Evolutionary conservation across 2,113 vertebrate genomes (phyloP).

Genomic region (Empidonax traillii): DNA sequence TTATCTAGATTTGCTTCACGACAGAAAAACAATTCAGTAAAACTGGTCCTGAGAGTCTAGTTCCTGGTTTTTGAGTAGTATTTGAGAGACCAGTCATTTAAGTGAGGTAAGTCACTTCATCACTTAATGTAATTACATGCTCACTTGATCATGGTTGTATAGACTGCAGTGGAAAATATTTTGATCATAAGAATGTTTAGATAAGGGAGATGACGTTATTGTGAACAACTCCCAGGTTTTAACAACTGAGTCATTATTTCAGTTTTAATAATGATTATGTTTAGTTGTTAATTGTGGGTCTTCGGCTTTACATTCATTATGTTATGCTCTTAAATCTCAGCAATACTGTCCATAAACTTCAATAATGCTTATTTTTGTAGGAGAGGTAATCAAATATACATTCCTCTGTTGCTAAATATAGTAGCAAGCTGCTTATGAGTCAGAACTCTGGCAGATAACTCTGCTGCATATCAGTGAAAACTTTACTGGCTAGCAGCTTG

Average conservation of each 20-base stretch:
- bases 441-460: conserved; percentile 40
- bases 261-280: neutral
- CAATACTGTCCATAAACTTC: neutral
- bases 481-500: neutral
- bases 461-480: conserved; percentile 16
- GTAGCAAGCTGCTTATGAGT: conserved; percentile 57
- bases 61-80: neutral
- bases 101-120: neutral
- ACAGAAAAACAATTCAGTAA: neutral
- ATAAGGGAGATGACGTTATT: neutral
- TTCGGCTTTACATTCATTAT: neutral
- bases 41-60: neutral
- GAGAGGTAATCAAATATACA: conserved; percentile 51
- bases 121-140: neutral
- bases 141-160: neutral
- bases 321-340: neutral
- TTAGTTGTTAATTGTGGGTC: neutral
- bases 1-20: neutral
- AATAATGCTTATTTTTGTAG: conserved; percentile 38
- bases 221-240: neutral
- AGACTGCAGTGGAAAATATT: neutral
- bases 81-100: neutral
- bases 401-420: conserved; percentile 49
- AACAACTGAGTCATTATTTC: neutral
- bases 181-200: neutral